Evolutionary conservation across 2,113 vertebrate genomes (phyloP), one percentile per base, ranked within the genome.

Genomic region (Ascaphus truei): DNA sequence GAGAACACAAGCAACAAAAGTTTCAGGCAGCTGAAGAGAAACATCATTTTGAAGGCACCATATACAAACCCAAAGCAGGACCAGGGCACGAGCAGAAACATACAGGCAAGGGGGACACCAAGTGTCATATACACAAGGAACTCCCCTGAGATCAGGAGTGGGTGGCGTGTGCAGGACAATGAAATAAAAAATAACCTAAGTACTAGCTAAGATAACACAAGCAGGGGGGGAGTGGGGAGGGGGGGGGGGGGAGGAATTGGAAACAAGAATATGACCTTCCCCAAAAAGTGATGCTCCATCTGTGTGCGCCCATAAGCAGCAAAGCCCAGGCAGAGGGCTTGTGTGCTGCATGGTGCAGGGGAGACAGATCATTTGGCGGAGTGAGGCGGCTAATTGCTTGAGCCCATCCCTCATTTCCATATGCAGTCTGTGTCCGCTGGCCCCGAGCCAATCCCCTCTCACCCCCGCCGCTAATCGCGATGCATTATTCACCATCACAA

Each of bases 401-500:
- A 92, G 89, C 90, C 90, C 88, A 79, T 91, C 93, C 92, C 92
- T 96, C 93, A 95, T 96, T 94, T 92, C 85, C 94, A 95, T 96
- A 94, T 91, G 89, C 93, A 93, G 92, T 91, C 91, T 77, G 90
- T 88, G 91, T 84, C 89, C 90, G 81, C 90, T 93, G 94, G 95
- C 94, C 91, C 80, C 78, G 85, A 89, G 93, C 95, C 95, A 89
- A 89, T 87, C 89, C 78, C 81, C 81, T 84, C 83, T 85, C 81
- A 79, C 84, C 84, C 82, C 81, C 79, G 89, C 89, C 86, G 89
- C 93, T 93, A 91, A 93, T 91, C 91, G 93, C 86, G 80, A 88
- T 91, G 95, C 93, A 95, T 97, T 95, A 96, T 96, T 96, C 95
- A 94, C 93, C 81, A 90, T 91, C 92, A 88, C 96, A 96, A 98